Base-by-base conservation (phyloP, 2,113 vertebrate species). In the Pachycephala philippinensis region DNA sequence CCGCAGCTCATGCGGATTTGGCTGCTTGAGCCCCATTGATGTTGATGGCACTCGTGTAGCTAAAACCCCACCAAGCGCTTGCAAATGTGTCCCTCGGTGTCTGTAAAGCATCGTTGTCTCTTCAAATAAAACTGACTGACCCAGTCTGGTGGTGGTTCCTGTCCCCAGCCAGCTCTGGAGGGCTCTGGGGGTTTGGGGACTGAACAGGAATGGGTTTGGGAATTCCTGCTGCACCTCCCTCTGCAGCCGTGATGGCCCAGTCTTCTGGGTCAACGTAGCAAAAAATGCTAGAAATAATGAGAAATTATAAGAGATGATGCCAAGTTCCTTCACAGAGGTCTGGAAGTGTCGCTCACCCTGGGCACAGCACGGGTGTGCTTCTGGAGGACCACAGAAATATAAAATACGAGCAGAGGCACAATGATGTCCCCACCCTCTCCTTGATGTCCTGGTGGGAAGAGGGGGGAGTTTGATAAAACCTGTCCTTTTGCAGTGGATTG, bases 11-110 rank as follows among this genome's bases (percentile, higher is more conserved):
- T 54, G 77, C 31, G 45, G 86, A 65, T 93, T 61, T 96, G 80
- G 65, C 56, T 84, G 53, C 69, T 79, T 28, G 70, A 93, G 40
- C 54, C 77, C 77, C 72, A 47, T 7, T 89, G 77, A 85, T 96
- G 74, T 28, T 75, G 71, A 64, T 35, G 80, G 68, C 26, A 81
- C 63, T 85, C n/a, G 1, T 3, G 26, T 4, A 56, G 79, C 31
- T 92, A 28, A 93, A 94, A 70, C n/a, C 47, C 24, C 64, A 72
- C 2, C 5, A 53, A 89, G 64, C 3, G 24, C 49, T 78, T 42
- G 49, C 45, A 93, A 93, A 93, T 50, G 40, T 23, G 27, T 61
- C 85, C 56, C 80, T 28, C 8, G 9, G 26, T 80, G 71, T 72
- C 54, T 76, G 68, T 71, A 86, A 95, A 93, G 39, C 37, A 27